Base-by-base conservation (phyloP, 2,888 invertebrate genomes). In the Eupsilia transversa region DNA sequence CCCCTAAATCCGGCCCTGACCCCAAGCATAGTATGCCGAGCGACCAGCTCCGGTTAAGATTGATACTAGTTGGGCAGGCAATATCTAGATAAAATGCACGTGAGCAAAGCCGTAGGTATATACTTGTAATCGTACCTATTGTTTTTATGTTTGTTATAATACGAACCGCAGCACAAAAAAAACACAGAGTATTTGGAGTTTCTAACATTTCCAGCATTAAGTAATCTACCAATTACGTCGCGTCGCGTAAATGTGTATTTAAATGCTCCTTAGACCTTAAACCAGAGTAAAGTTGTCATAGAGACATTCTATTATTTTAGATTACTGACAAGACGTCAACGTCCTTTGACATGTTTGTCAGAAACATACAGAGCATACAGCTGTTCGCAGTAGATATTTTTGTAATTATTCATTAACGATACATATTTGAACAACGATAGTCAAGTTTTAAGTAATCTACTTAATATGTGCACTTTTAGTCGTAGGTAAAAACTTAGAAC, bases 401-500 rank as follows among this genome's bases (percentile, higher is more conserved):
- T 46, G 33, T 60, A 68, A 67, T 68, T 59, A 59, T 63, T 68
- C 41, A 60, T 7, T 60, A 73, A 33, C 14, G 17, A 57, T 61
- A 72, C 35, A 23, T 43, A 69, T 66, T 74, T 80, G 41, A 71
- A 54, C 27, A 61, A 43, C 57, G 6, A 49, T 67, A 57, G 56
- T 74, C 52, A 71, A 84, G 70, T 65, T 68, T 65, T 74, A 70
- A 80, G 63, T 54, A 46, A 56, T 71, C 56, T 71, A 52, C 30
- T 69, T 74, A 82, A 60, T 74, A 82, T 84, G 76, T 71, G 60
- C 64, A 69, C 52, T 65, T 75, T 72, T 82, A 82, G 81, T 61
- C 23, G 35, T 82, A 80, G 84, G 81, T 64, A 68, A 81, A 69
- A 80, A 67, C 67, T 65, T 81, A 67, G 17, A 66, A 52, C 65